Evolutionary conservation across 2,797 vertebrate genomes (phyloP), one percentile per base, ranked within the genome.

Genomic region (Poliocrania exsul): DNA sequence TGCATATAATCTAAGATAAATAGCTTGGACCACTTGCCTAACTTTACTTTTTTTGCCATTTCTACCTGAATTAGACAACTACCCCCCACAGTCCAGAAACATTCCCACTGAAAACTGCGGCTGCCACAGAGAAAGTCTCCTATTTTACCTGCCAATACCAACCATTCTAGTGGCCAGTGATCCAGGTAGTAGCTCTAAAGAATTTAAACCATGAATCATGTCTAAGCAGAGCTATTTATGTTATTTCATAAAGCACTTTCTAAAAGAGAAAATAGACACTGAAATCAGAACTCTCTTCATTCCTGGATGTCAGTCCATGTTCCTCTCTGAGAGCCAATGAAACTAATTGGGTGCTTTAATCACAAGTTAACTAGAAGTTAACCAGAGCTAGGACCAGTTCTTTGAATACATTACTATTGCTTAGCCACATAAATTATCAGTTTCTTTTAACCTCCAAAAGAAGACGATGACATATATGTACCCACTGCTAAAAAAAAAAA

Each of bases 201-300:
- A 4, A 47, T 3, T 21, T 50, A n/a, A 90, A 70, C 61, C 18
- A 35, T 0, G 0, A n/a, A 10, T 70, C 5, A 2, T 53, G 2
- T 33, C 6, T 42, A 33, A 37, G 14, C 11, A 51, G 20, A 73
- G 12, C 24, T 77, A 4, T 88, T 72, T 28, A 38, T 54, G 46
- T 4, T 33, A 5, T 51, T 58, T 4, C 3, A 16, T 20, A 42
- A 47, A 66, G 2, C 4, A 31, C 12, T 54, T 65, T 71, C 46
- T 81, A 35, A 40, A 71, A 62, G 38, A 47, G 16, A 5, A 66
- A 80, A 71, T 2, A 53, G 31, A 4, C 7, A 7, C 1, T 67
- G 19, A 71, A 83, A 62, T 70, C 16, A 62, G 40, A 66, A n/a
- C 2, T 56, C 4, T 74, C n/a, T 51, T 26, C 0, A 0, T 65